A percentile compares a stretch with the other conserved stretches of the same genome.
Evolutionary conservation across 2,113 vertebrate genomes (phyloP).

Genomic region (Romanogobio albipinnatus): DNA sequence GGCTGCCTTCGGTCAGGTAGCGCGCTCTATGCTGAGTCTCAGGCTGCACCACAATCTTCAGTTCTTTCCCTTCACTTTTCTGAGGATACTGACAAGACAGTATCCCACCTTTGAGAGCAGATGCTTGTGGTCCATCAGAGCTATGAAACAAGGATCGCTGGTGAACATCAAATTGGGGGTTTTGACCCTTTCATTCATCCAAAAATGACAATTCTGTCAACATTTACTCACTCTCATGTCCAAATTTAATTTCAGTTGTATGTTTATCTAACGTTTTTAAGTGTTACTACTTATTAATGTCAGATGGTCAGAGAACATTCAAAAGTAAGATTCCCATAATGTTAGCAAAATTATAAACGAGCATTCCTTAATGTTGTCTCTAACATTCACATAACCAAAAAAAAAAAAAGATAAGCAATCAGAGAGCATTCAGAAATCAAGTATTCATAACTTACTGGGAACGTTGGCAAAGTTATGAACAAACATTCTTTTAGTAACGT

Average conservation of each 20-base stretch:
- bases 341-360: neutral
- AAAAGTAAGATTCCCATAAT: neutral
- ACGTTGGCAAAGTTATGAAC: no score
- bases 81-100: conserved; percentile 89
- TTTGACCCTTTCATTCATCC: neutral
- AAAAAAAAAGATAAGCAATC: neutral
- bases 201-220: neutral
- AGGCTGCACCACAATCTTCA: conserved; percentile 95
- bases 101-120: conserved; percentile 82
- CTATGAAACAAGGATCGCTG: conserved; percentile 63
- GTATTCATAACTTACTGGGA: no score
- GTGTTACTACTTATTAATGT: neutral
- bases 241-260: neutral
- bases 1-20: conserved; percentile 96
- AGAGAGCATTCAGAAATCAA: neutral
- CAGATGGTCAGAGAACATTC: neutral
- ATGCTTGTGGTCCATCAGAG: conserved; percentile 67
- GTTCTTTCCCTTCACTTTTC: conserved; percentile 93
- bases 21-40: conserved; percentile 96
- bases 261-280: neutral
- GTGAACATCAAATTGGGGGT: neutral
- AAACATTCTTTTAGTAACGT: no score
- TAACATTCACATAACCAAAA: neutral
- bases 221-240: neutral
- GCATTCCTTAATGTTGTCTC: neutral